phyloP scores from a whole-genome alignment of 2,113 vertebrate genomes.

The Micronycteris hirsuta region DNA sequence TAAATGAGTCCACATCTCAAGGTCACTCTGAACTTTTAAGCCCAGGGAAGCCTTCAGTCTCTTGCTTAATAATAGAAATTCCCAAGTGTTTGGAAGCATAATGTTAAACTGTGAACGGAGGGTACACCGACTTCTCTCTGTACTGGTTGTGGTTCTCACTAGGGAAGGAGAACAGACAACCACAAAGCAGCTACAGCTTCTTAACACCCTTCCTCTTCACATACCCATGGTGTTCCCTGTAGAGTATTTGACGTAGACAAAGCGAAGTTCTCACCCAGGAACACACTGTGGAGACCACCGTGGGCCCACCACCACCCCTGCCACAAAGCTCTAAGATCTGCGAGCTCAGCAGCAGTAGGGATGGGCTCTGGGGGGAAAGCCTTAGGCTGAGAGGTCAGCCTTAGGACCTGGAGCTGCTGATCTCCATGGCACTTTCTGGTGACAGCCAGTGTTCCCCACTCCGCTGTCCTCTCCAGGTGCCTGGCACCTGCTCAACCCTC shows the following conservation, averaged over 20 bases:
- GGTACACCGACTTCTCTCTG: not conserved
- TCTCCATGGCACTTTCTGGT: not conserved
- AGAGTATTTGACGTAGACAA: not conserved
- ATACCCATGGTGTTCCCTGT: not conserved
- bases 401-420: not conserved
- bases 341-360: not conserved
- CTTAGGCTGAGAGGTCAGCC: not conserved
- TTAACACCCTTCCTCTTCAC: not conserved
- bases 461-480: not conserved
- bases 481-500: not conserved
- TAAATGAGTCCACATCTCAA: not conserved
- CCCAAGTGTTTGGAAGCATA: not conserved
- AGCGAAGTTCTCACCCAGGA: not conserved
- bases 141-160: not conserved
- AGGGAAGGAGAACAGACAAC: not conserved
- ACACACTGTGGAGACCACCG: not conserved
- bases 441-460: not conserved
- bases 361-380: not conserved
- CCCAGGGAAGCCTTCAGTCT: not conserved
- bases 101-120: not conserved
- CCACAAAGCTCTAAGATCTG: not conserved
- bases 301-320: not conserved
- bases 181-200: not conserved
- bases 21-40: not conserved
- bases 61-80: not conserved